A percentile compares a stretch with the other conserved stretches of the same genome.
Conservation (phyloP, 2,888 invertebrate genomes). For the Polylopha cassiicola region DNA sequence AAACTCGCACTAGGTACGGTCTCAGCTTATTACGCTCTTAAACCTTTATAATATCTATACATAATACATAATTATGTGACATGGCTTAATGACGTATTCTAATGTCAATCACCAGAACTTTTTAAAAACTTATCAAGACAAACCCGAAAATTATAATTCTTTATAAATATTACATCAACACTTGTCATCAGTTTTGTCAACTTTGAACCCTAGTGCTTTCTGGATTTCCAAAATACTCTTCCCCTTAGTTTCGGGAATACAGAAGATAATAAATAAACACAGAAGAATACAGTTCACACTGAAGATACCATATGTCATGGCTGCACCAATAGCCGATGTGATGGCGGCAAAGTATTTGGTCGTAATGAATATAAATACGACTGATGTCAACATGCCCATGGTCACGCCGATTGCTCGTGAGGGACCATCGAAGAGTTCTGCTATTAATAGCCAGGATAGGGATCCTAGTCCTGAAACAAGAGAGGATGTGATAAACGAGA, state of each 20-base stretch:
- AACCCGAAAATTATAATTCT: no score
- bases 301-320: slow-evolving; percentile 29
- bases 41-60: no score
- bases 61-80: no score
- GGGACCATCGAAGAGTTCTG: slow-evolving; percentile 39
- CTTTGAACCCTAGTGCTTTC: slow-evolving; percentile 22
- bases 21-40: no score
- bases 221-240: slow-evolving; percentile 29
- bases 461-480: slow-evolving; percentile 49
- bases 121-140: no score
- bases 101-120: no score
- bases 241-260: slow-evolving; percentile 30
- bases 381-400: slow-evolving; percentile 12
- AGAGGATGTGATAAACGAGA: slow-evolving; percentile 4
- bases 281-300: slow-evolving; percentile 20
- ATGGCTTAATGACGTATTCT: no score
- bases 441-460: slow-evolving; percentile 41
- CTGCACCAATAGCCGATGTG: slow-evolving; percentile 22
- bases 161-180: no score
- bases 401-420: slow-evolving; percentile 25
- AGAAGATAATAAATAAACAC: slow-evolving; percentile 22
- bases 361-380: slow-evolving; percentile 23
- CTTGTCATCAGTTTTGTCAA: not conserved
- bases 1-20: no score
- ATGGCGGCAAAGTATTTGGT: slow-evolving; percentile 26